Percentiles rank a stretch among this genome's conserved stretches.
phyloP scores from a whole-genome alignment of 2,113 vertebrate species.

The Pangasianodon hypophthalmus region DNA sequence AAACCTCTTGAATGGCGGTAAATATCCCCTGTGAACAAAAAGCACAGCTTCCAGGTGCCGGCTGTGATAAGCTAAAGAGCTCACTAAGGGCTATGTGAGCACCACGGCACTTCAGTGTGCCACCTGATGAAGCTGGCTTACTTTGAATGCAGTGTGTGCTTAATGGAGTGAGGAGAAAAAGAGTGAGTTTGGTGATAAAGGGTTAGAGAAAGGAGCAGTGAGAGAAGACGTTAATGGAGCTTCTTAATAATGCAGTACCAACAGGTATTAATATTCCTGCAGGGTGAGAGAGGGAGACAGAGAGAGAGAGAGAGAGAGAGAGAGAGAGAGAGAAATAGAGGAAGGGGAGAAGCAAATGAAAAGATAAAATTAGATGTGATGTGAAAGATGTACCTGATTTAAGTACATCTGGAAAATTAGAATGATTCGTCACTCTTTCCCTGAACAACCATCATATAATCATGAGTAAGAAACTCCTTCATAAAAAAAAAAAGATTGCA shows the following conservation, averaged over 20 bases:
- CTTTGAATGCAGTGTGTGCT: conserved; percentile 5
- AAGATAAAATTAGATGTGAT: conserved; percentile 12
- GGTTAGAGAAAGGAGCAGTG: conserved; percentile 14
- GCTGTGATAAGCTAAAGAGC: conserved; percentile 19
- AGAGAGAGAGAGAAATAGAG: too few species aligned
- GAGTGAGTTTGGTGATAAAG: conserved; percentile 1
- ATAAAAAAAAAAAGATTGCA: not conserved
- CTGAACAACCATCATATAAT: conserved; percentile 26
- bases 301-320: not conserved
- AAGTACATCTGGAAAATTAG: conserved; percentile 28
- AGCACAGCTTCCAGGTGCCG: conserved; percentile 24
- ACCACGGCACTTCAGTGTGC: not conserved
- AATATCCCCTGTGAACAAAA: conserved; percentile 17
- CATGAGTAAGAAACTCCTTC: not conserved
- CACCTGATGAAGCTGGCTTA: conserved; percentile 28
- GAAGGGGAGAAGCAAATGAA: conserved; percentile 1
- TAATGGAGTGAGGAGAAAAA: conserved; percentile 8
- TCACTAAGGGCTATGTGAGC: not conserved
- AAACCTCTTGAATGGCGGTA: conserved; percentile 1
- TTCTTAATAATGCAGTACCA: conserved; percentile 70
- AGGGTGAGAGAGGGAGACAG: not conserved
- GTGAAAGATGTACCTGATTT: conserved; percentile 39
- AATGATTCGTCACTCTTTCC: conserved; percentile 10
- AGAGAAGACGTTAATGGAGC: conserved; percentile 7
- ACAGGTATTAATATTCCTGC: conserved; percentile 65